Evolutionary conservation across 2,113 vertebrate species (phyloP), one percentile per base, ranked within the genome.

Genomic region (Crypturellus undulatus): DNA sequence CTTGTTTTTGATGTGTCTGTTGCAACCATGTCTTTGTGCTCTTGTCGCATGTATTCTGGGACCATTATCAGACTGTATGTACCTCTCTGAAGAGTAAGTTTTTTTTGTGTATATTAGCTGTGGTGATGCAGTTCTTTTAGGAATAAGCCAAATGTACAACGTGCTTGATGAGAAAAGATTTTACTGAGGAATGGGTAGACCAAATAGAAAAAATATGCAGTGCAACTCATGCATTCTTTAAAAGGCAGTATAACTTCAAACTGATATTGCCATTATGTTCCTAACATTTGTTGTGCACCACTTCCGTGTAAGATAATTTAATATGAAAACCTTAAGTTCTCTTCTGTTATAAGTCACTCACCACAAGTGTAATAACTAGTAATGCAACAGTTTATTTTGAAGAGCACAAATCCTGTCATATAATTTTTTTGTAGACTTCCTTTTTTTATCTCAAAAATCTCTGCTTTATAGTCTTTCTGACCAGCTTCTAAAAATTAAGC

Each of bases 301-400:
- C 76, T 18, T 47, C 64, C 26, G 59, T 5, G 0, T 65, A 65
- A 76, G 34, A 62, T 84, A 84, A 87, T 93, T 91, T 24, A 12
- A 45, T 79, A 62, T 56, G 63, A 52, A 89, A 82, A 36, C 49
- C 36, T 65, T 19, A 59, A 89, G 6, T 87, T 79, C 82, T 60
- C 87, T 89, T 58, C 84, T 49, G 28, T 84, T 91, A 34, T 97
- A 91, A 94, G 54, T 96, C 93, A 91, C 79, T 85, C 40, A 72
- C 38, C 0, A 0, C 85, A 85, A 79, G 94, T 73, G 40, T 88
- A 70, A 64, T 94, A 71, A 89, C 73, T 96, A 89, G 91, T 95
- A 89, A 93, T 96, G 40, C 64, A 52, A 89, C 65, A 30, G 91
- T 96, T 89, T 91, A 79, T 82, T 94, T 77, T 85, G 89, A 95